Evolutionary conservation across 2,888 invertebrate species (phyloP), one percentile per base, ranked within the genome.

Genomic region (Pogonocherus hispidulus): DNA sequence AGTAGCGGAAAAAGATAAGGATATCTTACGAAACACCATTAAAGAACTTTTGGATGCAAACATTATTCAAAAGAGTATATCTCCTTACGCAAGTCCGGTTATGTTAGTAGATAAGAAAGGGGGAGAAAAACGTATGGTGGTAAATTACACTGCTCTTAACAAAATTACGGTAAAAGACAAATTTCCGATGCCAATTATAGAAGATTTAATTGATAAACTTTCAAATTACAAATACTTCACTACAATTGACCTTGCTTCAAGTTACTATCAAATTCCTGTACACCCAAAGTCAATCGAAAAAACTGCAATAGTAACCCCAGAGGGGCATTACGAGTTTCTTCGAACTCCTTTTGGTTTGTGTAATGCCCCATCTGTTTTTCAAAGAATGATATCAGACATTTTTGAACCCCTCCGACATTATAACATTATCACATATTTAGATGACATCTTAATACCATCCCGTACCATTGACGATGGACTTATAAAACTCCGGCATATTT

Each of bases 221-320:
- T 35, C 62, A 0, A 70, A 69, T 14, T 64, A 56, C 4, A 69
- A 47, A 18, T 67, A 63, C 37, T 78, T 73, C 35, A 67, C 76
- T 5, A 52, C 69, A 6, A 55, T 80, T 1, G 78, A 79, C 56
- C 19, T 73, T 18, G 64, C 65, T 2, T 44, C 55, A 2, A 79
- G 79, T 0, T 82, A 72, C 62, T 74, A 78, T 60, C 80, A 80
- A 49, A 77, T 82, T 16, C 76, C 74, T 0, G 62, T 83, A 44
- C 55, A 55, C 0, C 60, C 69, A n/a, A 66, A 73, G 0, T 77
- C 79, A 54, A 60, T 75, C 2, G 62, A 63, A 9, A 47, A 47
- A 47, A 47, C 20, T 1, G 47, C 47, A 0, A 74, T 81, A 18
- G 71, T 72, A 9, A 80, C 77, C 5, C 77, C 78, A 1, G 77